These are phyloP conservation scores for Xyliphius kryptos DNA, from an alignment of 2,113 vertebrate species.

Conservation along the genomic window DNA sequence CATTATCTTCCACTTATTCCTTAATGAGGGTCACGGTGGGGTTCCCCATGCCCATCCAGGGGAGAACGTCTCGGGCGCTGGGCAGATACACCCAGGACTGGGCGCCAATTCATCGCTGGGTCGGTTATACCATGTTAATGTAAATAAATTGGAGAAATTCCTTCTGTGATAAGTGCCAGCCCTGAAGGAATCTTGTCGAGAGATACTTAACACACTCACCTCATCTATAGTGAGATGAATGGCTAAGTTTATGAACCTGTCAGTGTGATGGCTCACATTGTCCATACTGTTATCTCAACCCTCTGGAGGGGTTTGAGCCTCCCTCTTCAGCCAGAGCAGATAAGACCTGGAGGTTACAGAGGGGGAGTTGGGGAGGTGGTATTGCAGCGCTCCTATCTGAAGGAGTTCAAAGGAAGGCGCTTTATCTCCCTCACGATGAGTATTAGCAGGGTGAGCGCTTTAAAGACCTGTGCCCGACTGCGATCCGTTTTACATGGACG, in stretches of 20 bases:
- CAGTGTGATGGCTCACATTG: slow-evolving; percentile 46
- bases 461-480: slow-evolving; percentile 28
- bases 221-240: slow-evolving; percentile 40
- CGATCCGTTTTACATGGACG: slow-evolving; percentile 4
- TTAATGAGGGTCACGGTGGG: no score
- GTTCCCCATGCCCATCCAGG: no score
- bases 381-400: slow-evolving; percentile 40
- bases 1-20: no score
- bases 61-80: no score
- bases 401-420: slow-evolving; percentile 69
- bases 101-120: no score
- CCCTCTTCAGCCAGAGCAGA: slow-evolving; percentile 73
- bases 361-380: slow-evolving; percentile 40
- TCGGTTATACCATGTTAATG: no score
- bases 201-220: slow-evolving; percentile 11
- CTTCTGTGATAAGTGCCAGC: not conserved
- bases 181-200: slow-evolving; percentile 7
- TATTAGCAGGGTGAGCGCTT: slow-evolving; percentile 65
- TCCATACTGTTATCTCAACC: slow-evolving; percentile 59
- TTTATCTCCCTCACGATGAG: slow-evolving; percentile 72
- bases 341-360: slow-evolving; percentile 57
- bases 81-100: no score
- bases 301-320: slow-evolving; percentile 66
- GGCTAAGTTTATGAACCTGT: slow-evolving; percentile 43
- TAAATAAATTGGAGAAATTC: no score